Evolutionary conservation across 2,888 invertebrate species (phyloP).

Genomic region (Dysmachus trigonus): DNA sequence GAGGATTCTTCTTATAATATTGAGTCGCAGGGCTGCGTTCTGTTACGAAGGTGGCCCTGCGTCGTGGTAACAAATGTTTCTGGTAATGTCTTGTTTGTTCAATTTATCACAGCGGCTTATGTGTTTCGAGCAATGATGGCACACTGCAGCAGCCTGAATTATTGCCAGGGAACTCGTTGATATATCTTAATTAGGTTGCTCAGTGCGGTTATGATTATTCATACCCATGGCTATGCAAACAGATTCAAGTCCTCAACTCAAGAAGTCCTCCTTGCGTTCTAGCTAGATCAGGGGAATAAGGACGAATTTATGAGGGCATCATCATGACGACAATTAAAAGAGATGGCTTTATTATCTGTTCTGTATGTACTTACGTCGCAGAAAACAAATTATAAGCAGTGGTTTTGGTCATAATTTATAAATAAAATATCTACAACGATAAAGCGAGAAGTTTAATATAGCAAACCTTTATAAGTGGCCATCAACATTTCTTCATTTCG

Average conservation of each 20-base stretch:
- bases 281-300: background rate
- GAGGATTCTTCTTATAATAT: background rate
- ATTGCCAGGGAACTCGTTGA: background rate
- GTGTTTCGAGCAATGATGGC: background rate
- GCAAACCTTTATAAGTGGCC: background rate
- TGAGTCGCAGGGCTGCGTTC: background rate
- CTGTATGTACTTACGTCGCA: background rate
- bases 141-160: background rate
- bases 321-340: background rate
- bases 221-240: constrained; percentile 8
- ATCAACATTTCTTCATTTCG: background rate
- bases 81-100: constrained; percentile 15
- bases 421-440: background rate
- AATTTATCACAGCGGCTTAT: constrained; percentile 26
- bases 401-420: background rate
- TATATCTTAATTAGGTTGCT: constrained; percentile 20
- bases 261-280: background rate
- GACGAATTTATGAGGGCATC: background rate
- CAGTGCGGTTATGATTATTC: background rate
- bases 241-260: background rate
- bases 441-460: background rate
- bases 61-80: constrained; percentile 14
- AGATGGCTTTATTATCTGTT: background rate
- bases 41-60: background rate
- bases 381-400: background rate